phyloP scores from a whole-genome alignment of 1,140 invertebrate genomes.

The Melitaea cinxia region DNA sequence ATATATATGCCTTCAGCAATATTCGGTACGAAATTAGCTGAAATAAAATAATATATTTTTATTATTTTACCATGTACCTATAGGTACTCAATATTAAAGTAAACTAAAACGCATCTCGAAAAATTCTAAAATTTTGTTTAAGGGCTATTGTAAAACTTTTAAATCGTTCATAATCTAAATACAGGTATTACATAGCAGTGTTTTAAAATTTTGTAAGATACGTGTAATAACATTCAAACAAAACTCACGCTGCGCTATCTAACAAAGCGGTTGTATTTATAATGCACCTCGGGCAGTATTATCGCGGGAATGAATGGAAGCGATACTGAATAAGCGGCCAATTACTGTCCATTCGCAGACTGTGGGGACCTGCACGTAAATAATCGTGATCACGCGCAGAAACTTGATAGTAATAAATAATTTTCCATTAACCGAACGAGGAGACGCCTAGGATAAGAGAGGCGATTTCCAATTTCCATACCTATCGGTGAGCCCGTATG shows the following conservation, averaged over 20 bases:
- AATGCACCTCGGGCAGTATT: constrained; percentile 57
- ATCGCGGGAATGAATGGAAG: constrained; percentile 73
- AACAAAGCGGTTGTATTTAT: constrained; percentile 43
- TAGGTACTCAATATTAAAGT: too few relatives aligned
- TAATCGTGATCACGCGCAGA: constrained; percentile 67
- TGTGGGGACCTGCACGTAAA: constrained; percentile 62
- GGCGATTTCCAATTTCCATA: constrained; percentile 62
- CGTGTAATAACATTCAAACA: neutral
- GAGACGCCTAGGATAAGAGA: constrained; percentile 34
- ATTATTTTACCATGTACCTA: too few relatives aligned
- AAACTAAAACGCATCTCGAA: too few relatives aligned
- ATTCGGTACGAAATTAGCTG: constrained; percentile 5
- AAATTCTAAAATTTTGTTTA: too few relatives aligned
- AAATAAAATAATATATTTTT: too few relatives aligned
- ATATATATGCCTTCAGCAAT: constrained; percentile 29
- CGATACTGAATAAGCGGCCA: constrained; percentile 69
- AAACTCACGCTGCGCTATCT: constrained; percentile 23
- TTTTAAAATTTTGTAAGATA: neutral
- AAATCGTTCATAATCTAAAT: too few relatives aligned
- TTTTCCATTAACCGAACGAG: constrained; percentile 63
- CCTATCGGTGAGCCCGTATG: constrained; percentile 54
- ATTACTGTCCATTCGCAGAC: constrained; percentile 62
- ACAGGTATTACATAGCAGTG: too few relatives aligned
- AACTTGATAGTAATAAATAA: constrained; percentile 67
- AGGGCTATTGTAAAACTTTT: too few relatives aligned